Evolutionary conservation across 1,140 invertebrate species (phyloP).

Genomic region (Drosophila punjabiensis): DNA sequence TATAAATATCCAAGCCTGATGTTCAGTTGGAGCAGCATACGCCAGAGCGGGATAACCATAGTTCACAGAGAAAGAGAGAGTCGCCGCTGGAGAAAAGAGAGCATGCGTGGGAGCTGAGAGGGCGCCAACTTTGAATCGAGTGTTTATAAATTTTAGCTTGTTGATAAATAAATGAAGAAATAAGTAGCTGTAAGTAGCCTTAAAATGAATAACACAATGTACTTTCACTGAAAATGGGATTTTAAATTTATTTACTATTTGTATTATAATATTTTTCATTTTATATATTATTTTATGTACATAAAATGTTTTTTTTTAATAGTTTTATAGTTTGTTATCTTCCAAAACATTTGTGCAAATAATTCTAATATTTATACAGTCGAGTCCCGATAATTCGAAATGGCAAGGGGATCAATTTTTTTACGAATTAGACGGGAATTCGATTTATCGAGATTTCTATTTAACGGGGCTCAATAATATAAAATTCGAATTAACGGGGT

Average conservation of each 20-base stretch:
- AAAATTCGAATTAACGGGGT: no score
- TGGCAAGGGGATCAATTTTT: no score
- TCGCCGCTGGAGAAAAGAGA: not conserved
- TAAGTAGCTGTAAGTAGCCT: constrained; percentile 7
- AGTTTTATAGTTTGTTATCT: no score
- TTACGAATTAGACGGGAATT: no score
- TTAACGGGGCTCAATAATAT: no score
- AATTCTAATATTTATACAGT: no score
- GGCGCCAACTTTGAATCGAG: constrained; percentile 53
- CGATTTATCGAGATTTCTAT: no score
- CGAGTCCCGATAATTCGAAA: no score
- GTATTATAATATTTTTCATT: no score
- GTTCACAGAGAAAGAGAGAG: not conserved
- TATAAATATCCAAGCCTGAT: constrained; percentile 23
- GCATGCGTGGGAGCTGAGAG: constrained; percentile 15
- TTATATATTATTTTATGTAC: not conserved
- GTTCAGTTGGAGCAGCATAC: constrained; percentile 23
- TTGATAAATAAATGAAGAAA: constrained; percentile 8
- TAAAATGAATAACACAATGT: not conserved
- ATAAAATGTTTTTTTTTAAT: no score
- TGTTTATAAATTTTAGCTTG: constrained; percentile 14
- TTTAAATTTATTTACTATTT: not conserved
- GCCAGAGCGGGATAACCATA: constrained; percentile 33
- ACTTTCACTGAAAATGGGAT: not conserved
- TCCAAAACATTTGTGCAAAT: no score